phyloP scores from a whole-genome alignment of 2,113 vertebrate genomes.

The Pogona vitticeps region DNA sequence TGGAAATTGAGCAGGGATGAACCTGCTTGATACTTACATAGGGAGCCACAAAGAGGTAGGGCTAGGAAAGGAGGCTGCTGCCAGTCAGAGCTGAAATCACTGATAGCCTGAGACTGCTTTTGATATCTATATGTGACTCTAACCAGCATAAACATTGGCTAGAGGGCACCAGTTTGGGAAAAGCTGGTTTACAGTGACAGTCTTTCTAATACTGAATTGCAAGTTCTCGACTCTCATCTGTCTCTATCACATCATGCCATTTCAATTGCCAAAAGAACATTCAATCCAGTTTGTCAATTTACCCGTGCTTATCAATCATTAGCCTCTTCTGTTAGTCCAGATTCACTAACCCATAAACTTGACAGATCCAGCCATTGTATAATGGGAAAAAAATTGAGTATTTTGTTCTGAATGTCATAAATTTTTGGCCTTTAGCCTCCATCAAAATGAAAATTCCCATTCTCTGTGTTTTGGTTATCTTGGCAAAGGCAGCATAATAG shows the following conservation, averaged over 20 bases:
- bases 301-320: not conserved
- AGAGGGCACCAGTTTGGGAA: no score
- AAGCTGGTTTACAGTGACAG: accelerated
- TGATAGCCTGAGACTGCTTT: no score
- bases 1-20: no score
- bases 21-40: no score
- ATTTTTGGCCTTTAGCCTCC: not conserved
- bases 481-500: not conserved
- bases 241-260: not conserved
- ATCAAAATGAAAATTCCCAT: not conserved
- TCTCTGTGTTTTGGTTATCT: accelerated
- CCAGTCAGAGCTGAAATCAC: no score
- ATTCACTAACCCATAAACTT: not conserved
- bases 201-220: not conserved
- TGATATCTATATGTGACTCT: no score
- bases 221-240: not conserved
- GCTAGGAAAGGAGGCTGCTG: no score
- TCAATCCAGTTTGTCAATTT: no score
- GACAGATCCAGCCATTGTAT: not conserved
- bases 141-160: no score
- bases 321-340: no score
- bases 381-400: not conserved
- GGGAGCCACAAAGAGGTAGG: no score
- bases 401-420: accelerated
- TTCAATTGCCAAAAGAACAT: no score